Base-by-base conservation (phyloP, 2,888 invertebrate genomes). In the Macrophya alboannulata region DNA sequence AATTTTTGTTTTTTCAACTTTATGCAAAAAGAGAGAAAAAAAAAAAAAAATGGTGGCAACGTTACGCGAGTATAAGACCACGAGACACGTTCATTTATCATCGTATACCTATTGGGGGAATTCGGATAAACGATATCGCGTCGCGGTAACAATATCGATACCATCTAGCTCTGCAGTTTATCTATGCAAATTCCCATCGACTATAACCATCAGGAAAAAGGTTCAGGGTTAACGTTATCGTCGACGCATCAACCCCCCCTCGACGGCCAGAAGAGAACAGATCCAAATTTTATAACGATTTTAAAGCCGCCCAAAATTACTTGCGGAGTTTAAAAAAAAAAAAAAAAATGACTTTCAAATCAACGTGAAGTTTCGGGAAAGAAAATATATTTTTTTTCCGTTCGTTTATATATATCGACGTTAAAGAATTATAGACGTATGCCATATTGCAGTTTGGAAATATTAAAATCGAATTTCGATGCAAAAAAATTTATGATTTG, bases 131-230 rank as follows among this genome's bases (percentile, higher is more conserved):
- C 81, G 59, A 62, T 81, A 81, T 81, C 15, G 59, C 40, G 62
- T 43, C 1, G 21, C 59, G 21, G 62, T 81, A 51, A 77, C 77
- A 62, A 51, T 81, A 43, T 51, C 43, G 81, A 81, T 62, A 81
- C 25, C 43, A 81, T 81, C 81, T n/a, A n/a, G n/a, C n/a, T n/a
- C n/a, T 40, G 43, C 43, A 37, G 40, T 15, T 40, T 81, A 81
- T 81, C 81, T 81, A 81, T 81, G 81, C 62, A 81, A 81, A 81
- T 81, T 81, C 15, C 15, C 45, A 8, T 25, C 81, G 51, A 81
- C 51, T 81, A 81, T 59, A 81, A 81, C 59, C 59, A 62, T 21
- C 43, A 59, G 59, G 6, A 62, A 17, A 40, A 62, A 21, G 43
- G 77, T 31, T 40, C 43, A 12, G 55, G 55, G 31, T 31, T 77